phyloP scores from a whole-genome alignment of 2,113 vertebrate species.

The Ceratotherium simum region DNA sequence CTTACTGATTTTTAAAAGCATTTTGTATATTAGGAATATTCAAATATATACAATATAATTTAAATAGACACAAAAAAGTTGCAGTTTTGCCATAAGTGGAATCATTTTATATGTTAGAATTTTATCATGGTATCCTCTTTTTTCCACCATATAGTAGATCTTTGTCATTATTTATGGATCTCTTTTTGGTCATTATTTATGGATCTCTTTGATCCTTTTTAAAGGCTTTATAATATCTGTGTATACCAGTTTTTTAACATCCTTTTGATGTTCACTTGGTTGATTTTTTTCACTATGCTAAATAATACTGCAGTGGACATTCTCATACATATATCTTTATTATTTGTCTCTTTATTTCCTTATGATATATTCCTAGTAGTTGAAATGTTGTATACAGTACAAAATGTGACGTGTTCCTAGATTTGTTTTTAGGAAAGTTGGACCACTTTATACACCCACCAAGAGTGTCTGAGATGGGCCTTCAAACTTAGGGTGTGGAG shows the following conservation, averaged over 20 bases:
- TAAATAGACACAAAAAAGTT: background rate
- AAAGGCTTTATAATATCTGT: background rate
- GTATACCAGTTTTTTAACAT: background rate
- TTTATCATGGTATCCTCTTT: background rate
- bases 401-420: background rate
- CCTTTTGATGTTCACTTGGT: background rate
- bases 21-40: background rate
- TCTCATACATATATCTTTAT: background rate
- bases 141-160: background rate
- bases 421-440: background rate
- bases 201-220: background rate
- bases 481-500: background rate
- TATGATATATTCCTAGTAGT: background rate
- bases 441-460: background rate
- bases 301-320: background rate
- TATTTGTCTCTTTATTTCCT: background rate
- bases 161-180: too few relatives aligned
- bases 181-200: background rate
- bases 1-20: conserved; percentile 23
- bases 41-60: background rate
- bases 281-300: background rate
- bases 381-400: background rate
- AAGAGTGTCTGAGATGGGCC: background rate
- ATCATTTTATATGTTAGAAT: background rate
- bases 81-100: background rate